phyloP scores from a whole-genome alignment of 1,140 invertebrate genomes.

The Dreissena polymorpha region DNA sequence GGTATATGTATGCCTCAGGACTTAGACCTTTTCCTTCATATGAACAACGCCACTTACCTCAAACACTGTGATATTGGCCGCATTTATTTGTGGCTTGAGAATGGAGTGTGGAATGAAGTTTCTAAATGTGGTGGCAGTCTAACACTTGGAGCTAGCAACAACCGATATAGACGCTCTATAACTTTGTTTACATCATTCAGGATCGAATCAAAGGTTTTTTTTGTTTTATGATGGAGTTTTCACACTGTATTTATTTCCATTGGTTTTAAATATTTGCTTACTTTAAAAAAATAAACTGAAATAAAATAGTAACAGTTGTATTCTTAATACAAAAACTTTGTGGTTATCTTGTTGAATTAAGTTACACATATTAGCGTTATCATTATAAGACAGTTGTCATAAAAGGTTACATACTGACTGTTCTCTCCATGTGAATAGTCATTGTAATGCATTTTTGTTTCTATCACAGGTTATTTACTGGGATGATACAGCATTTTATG shows the following conservation, averaged over 20 bases:
- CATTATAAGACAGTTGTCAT: too few relatives aligned
- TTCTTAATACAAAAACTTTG: too few relatives aligned
- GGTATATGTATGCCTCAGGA: conserved; percentile 89
- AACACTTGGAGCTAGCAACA: conserved; percentile 88
- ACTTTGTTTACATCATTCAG: conserved; percentile 87
- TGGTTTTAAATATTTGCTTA: too few relatives aligned
- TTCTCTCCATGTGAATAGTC: too few relatives aligned
- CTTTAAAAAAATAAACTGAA: too few relatives aligned
- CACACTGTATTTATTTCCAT: too few relatives aligned
- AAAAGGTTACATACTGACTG: too few relatives aligned
- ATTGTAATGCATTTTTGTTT: too few relatives aligned
- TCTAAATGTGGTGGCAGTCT: conserved; percentile 85
- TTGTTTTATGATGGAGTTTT: too few relatives aligned
- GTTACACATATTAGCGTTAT: too few relatives aligned
- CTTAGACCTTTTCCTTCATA: conserved; percentile 89
- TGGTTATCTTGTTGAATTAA: too few relatives aligned
- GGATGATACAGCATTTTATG: conserved; percentile 90
- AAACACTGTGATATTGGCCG: conserved; percentile 92
- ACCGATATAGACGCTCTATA: conserved; percentile 89
- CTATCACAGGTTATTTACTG: conserved; percentile 86
- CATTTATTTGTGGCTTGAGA: conserved; percentile 90
- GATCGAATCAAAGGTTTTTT: conserved; percentile 87
- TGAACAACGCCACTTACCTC: conserved; percentile 93
- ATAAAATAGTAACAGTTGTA: too few relatives aligned
- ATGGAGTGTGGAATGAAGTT: conserved; percentile 84